phyloP scores from a whole-genome alignment of 2,797 vertebrate genomes.

The Miichthys miiuy region DNA sequence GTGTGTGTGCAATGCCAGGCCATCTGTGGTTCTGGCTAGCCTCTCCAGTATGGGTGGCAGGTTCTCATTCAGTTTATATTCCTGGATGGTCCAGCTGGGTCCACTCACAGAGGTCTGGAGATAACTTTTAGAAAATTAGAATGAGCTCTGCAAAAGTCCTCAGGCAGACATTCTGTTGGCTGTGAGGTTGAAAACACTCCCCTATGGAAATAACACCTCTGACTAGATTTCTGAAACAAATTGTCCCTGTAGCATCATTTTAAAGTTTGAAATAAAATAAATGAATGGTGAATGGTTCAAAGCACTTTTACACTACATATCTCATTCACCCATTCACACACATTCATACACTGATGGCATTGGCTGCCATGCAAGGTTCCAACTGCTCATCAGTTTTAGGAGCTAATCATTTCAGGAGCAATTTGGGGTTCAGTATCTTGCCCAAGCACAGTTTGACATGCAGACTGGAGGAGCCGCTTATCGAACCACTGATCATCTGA shows the following conservation, averaged over 20 bases:
- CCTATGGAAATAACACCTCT: not conserved
- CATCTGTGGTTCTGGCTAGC: constrained; percentile 45
- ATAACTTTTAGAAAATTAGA: constrained; percentile 1
- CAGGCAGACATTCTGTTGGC: not conserved
- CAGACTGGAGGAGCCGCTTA: no score
- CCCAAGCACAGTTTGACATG: no score
- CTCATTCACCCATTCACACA: no score
- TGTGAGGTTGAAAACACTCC: not conserved
- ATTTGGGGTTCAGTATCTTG: no score
- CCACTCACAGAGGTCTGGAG: not conserved
- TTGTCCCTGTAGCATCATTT: not conserved
- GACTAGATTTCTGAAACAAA: not conserved
- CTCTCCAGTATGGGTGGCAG: constrained; percentile 5
- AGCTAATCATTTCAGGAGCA: no score
- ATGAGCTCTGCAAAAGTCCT: not conserved
- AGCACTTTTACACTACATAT: no score
- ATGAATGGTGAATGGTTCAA: not conserved
- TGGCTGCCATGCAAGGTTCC: no score
- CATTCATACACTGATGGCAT: no score
- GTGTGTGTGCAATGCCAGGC: constrained; percentile 6
- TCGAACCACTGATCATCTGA: no score
- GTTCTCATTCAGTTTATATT: constrained; percentile 11
- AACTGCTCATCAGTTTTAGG: no score
- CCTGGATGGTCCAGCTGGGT: constrained; percentile 21
- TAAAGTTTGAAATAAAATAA: no score